Percentiles rank a stretch among this genome's conserved stretches.
Conservation (phyloP, 1,140 invertebrate genomes). For the Drosophila kurseongensis region DNA sequence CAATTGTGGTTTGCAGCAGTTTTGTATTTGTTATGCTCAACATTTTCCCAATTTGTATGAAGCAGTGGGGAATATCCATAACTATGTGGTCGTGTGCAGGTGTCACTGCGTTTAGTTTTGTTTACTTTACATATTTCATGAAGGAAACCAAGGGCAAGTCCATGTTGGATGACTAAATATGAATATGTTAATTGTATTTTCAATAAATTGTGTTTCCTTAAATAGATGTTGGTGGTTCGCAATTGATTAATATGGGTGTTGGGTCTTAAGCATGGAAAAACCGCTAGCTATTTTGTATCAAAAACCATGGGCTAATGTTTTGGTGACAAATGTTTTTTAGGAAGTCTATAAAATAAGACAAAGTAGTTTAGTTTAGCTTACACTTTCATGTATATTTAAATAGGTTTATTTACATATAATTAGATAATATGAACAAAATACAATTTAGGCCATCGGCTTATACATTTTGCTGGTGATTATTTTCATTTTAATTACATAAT, state of each 20-base stretch:
- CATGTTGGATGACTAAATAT: conserved; percentile 65
- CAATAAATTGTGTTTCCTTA: background rate
- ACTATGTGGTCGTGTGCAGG: conserved; percentile 74
- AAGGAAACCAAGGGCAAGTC: conserved; percentile 80
- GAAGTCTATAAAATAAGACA: too few relatives aligned
- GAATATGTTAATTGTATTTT: background rate
- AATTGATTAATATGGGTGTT: too few relatives aligned
- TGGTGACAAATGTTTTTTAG: too few relatives aligned
- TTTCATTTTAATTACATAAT: conserved; percentile 22
- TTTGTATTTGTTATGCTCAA: conserved; percentile 68
- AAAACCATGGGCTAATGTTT: too few relatives aligned
- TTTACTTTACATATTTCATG: conserved; percentile 61
- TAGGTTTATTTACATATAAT: conserved; percentile 77
- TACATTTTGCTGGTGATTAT: conserved; percentile 41
- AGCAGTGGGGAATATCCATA: conserved; percentile 57
- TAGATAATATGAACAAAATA: conserved; percentile 75
- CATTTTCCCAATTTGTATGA: conserved; percentile 69
- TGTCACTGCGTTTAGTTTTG: conserved; percentile 47
- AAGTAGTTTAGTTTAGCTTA: conserved; percentile 21
- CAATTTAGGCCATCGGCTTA: conserved; percentile 52
- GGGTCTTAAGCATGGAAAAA: too few relatives aligned
- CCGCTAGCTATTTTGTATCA: too few relatives aligned
- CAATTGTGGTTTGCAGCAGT: conserved; percentile 57
- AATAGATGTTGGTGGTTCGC: too few relatives aligned
- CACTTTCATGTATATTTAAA: conserved; percentile 69